Conservation (phyloP, 53 echinoderm and acorn worm species). For the Henricia sp. region DNA sequence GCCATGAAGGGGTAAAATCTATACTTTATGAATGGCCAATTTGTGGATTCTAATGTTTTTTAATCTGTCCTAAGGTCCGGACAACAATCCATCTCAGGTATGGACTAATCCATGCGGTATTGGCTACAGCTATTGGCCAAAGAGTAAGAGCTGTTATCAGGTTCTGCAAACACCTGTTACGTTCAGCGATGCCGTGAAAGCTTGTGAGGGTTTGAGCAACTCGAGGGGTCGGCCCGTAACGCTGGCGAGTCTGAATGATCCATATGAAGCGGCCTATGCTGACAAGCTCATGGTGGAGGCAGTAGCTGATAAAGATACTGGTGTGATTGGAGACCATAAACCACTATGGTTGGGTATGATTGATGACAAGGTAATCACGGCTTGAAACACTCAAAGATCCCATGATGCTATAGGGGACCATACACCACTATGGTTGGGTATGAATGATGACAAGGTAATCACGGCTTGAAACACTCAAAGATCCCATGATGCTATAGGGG, state of each 20-base stretch:
- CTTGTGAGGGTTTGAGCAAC: conserved; percentile 65
- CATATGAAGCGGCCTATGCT: conserved; percentile 81
- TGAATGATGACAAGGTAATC: conserved; percentile 46
- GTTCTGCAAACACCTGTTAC: conserved; percentile 28
- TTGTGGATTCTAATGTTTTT: no score
- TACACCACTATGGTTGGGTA: conserved; percentile 77
- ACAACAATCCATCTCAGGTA: neutral
- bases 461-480: no score
- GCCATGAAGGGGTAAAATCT: no score
- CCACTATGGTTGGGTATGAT: conserved; percentile 84
- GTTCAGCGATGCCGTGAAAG: conserved; percentile 60
- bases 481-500: conserved; percentile 23
- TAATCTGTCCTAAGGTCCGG: conserved; percentile 46
- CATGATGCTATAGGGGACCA: conserved; percentile 12
- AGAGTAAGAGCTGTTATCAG: conserved; percentile 64
- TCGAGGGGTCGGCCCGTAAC: conserved; percentile 44
- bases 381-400: no score
- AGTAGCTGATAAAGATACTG: conserved; percentile 33
- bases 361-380: conserved; percentile 29
- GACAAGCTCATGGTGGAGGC: conserved; percentile 64
- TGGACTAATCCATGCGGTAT: conserved; percentile 58
- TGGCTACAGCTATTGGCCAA: conserved; percentile 66
- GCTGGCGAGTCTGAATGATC: conserved; percentile 78
- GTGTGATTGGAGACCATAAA: conserved; percentile 19
- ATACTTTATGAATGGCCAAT: no score